Percentiles rank a stretch among this genome's conserved stretches.
phyloP scores from a whole-genome alignment of 2,888 invertebrate species.

The Hydraecia micacea region DNA sequence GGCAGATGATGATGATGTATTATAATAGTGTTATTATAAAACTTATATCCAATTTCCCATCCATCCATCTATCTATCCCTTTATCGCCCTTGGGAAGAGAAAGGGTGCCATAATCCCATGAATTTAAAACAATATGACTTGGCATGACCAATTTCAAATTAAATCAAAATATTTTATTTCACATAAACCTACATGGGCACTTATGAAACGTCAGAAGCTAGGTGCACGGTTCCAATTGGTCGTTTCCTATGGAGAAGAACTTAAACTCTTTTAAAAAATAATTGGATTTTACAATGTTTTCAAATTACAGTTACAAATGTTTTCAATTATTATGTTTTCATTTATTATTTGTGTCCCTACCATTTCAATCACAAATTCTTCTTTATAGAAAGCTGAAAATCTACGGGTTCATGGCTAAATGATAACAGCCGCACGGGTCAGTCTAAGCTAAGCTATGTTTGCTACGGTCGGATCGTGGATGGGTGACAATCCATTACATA shows the following conservation, averaged over 20 bases:
- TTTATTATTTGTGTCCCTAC: neutral
- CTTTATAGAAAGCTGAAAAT: neutral
- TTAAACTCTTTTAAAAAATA: too few relatives aligned
- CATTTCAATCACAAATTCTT: conserved; percentile 1
- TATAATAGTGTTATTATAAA: neutral
- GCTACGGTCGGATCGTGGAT: neutral
- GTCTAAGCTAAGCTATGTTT: neutral
- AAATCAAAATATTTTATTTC: too few relatives aligned
- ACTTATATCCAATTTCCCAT: conserved; percentile 5
- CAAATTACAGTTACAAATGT: too few relatives aligned
- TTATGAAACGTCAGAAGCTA: too few relatives aligned
- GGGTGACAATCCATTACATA: neutral
- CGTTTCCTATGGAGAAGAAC: too few relatives aligned
- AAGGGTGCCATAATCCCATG: conserved; percentile 24
- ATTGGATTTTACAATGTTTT: too few relatives aligned
- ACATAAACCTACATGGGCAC: too few relatives aligned
- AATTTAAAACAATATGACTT: conserved; percentile 37
- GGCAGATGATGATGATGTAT: too few relatives aligned
- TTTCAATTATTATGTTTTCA: too few relatives aligned
- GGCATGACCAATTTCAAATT: neutral
- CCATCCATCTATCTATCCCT: too few relatives aligned
- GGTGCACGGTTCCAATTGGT: too few relatives aligned
- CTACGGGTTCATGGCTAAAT: neutral
- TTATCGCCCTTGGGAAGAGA: neutral
- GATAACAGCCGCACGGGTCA: neutral